Conservation (phyloP, 2,113 vertebrate species). For the Pelecanoides urinatrix region DNA sequence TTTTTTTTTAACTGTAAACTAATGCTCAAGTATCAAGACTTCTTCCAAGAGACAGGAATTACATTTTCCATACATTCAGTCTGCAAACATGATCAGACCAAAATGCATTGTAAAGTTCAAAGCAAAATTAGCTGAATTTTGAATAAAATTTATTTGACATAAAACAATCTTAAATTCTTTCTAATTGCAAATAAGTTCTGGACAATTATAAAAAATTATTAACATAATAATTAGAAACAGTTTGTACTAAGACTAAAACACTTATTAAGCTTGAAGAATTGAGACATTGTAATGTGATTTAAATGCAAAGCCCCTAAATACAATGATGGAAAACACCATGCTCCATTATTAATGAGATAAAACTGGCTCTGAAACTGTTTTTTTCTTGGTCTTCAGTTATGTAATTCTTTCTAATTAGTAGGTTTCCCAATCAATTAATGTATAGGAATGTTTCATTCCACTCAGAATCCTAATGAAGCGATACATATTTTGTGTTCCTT, state of each 20-base stretch:
- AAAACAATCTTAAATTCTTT: neutral
- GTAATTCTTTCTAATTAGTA: neutral
- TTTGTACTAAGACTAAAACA: neutral
- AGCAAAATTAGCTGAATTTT: neutral
- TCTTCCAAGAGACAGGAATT: neutral
- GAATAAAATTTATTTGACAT: neutral
- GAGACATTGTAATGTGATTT: neutral
- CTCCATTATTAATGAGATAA: neutral
- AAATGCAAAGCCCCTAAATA: neutral
- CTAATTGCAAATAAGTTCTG: neutral
- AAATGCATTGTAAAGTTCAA: neutral
- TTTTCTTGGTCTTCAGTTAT: neutral
- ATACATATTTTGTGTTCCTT: neutral
- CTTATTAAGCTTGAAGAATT: slow-evolving; percentile 9
- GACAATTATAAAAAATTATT: neutral
- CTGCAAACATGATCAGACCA: neutral
- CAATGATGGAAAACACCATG: neutral
- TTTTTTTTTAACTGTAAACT: neutral
- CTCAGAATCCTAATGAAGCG: neutral
- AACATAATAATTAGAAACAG: neutral
- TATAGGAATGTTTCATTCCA: neutral
- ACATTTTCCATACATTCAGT: neutral
- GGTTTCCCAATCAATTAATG: neutral
- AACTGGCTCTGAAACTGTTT: neutral
- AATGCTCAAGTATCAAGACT: neutral